phyloP scores from a whole-genome alignment of 1,140 invertebrate genomes.

The Dufourea novaeangliae region DNA sequence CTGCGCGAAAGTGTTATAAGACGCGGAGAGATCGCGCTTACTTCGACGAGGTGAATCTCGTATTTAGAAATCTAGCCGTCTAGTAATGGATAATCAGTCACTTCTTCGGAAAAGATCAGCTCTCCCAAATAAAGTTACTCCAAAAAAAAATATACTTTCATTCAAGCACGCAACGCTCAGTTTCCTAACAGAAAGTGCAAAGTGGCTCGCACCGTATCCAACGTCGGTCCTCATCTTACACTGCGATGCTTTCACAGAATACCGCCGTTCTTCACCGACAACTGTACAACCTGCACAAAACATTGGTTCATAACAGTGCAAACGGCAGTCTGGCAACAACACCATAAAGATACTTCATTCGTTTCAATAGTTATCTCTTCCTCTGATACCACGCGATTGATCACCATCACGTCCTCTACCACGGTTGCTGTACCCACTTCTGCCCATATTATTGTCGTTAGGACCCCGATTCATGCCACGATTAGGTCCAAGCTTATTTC shows the following conservation, averaged over 20 bases:
- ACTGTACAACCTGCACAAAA: slow-evolving; percentile 18
- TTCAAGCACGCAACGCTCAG: slow-evolving; percentile 24
- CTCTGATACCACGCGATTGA: slow-evolving; percentile 67
- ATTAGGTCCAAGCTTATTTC: slow-evolving; percentile 71
- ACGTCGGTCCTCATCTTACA: slow-evolving; percentile 27
- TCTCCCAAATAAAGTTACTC: slow-evolving; percentile 12
- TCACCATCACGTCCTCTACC: slow-evolving; percentile 75
- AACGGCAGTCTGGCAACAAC: slow-evolving; percentile 11
- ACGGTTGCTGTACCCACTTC: slow-evolving; percentile 74
- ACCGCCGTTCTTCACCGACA: slow-evolving; percentile 16
- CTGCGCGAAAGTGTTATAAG: neutral
- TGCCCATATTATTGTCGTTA: slow-evolving; percentile 71
- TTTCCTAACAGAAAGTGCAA: slow-evolving; percentile 14
- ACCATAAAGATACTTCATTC: slow-evolving; percentile 8
- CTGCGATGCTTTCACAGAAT: slow-evolving; percentile 17
- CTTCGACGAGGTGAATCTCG: neutral
- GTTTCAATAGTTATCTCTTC: slow-evolving; percentile 75
- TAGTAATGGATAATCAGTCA: slow-evolving; percentile 39
- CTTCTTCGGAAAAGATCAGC: slow-evolving; percentile 12
- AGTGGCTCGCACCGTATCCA: slow-evolving; percentile 22
- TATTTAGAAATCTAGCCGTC: slow-evolving; percentile 47
- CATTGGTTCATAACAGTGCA: neutral
- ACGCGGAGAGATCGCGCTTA: slow-evolving; percentile 10
- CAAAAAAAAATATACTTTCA: slow-evolving; percentile 37
- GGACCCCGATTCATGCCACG: slow-evolving; percentile 68